Evolutionary conservation across 2,888 invertebrate species (phyloP).

Genomic region (Petrolisthes manimaculis): DNA sequence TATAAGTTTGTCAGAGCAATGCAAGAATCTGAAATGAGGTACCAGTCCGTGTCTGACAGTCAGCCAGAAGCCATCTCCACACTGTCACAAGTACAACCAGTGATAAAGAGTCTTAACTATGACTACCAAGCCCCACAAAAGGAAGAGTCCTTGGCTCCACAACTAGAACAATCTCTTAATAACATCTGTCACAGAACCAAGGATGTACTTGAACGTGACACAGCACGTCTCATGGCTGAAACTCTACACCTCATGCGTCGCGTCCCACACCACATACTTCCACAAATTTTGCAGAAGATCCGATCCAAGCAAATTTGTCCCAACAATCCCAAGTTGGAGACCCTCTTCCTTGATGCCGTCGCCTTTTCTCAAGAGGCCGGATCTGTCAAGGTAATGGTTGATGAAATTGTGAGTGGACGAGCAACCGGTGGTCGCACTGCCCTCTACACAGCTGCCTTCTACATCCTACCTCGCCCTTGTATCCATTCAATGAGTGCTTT

Average conservation of each 20-base stretch:
- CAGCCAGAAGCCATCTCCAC: conserved; percentile 6
- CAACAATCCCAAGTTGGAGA: conserved; percentile 32
- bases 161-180: conserved; percentile 37
- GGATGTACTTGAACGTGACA: conserved; percentile 21
- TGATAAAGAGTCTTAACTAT: conserved; percentile 21
- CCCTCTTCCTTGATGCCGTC: conserved; percentile 43
- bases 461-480: conserved; percentile 30
- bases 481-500: conserved; percentile 26
- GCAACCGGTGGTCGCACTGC: conserved; percentile 28
- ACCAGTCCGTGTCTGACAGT: conserved; percentile 1
- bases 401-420: conserved; percentile 30
- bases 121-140: conserved; percentile 26
- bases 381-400: conserved; percentile 41
- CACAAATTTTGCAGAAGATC: conserved; percentile 27
- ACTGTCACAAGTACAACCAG: not conserved
- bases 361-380: conserved; percentile 41
- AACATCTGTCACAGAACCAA: conserved; percentile 36
- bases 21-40: conserved; percentile 38
- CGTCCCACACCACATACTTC: conserved; percentile 21
- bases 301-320: conserved; percentile 27
- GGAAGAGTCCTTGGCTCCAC: conserved; percentile 13
- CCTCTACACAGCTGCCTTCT: conserved; percentile 42
- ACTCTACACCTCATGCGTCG: conserved; percentile 31
- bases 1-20: conserved; percentile 46
- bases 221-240: conserved; percentile 29